phyloP scores from a whole-genome alignment of 2,888 invertebrate genomes.

The Acleris holmiana region DNA sequence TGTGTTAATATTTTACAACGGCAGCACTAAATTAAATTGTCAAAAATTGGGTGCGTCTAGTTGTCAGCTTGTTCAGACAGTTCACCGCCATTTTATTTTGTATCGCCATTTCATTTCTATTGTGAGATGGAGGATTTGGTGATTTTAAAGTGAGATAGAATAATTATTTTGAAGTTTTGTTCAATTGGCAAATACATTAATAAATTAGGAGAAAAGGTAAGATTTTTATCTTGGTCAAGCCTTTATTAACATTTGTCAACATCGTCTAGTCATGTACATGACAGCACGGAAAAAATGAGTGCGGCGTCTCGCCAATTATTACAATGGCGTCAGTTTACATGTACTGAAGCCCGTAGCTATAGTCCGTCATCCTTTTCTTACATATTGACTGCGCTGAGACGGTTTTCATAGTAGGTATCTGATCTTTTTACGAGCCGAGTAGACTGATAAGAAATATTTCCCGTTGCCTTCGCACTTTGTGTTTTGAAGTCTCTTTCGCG shows the following conservation, averaged over 20 bases:
- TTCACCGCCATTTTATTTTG: conserved; percentile 75
- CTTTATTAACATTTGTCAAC: conserved; percentile 15
- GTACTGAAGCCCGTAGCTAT: conserved; percentile 69
- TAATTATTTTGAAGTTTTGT: conserved; percentile 42
- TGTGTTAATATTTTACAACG: no score
- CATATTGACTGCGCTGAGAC: conserved; percentile 80
- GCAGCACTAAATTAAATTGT: no score
- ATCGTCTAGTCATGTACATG: conserved; percentile 41
- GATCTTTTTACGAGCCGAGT: conserved; percentile 81
- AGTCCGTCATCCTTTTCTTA: conserved; percentile 84
- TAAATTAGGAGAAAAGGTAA: conserved; percentile 39
- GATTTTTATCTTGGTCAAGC: conserved; percentile 25
- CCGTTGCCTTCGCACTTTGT: conserved; percentile 81
- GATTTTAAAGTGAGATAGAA: conserved; percentile 81
- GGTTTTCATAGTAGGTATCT: conserved; percentile 71
- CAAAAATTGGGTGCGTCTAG: conserved; percentile 18
- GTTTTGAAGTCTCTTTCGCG: conserved; percentile 74
- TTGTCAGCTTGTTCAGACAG: conserved; percentile 34
- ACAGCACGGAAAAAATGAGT: conserved; percentile 52
- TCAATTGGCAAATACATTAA: conserved; percentile 36
- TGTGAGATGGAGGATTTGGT: conserved; percentile 79
- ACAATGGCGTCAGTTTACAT: conserved; percentile 80
- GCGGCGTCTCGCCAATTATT: conserved; percentile 50
- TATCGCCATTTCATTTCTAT: conserved; percentile 84
- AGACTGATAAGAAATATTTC: conserved; percentile 80